A percentile compares a stretch with the other conserved stretches of the same genome.
Conservation (phyloP, 2,888 invertebrate species). For the Sthenelais limicola region DNA sequence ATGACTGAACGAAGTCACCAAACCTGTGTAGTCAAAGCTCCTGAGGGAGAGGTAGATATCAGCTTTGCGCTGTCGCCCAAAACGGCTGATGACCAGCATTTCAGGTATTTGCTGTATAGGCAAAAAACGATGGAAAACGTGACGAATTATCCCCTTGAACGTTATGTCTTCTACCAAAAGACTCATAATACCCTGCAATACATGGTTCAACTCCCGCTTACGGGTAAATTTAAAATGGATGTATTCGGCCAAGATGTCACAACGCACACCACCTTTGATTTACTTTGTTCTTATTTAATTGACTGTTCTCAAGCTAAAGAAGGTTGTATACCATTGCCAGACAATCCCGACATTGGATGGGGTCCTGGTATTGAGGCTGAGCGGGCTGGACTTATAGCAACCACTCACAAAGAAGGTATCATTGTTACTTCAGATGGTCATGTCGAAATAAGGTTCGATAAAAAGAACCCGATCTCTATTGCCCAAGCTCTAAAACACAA, state of each 20-base stretch:
- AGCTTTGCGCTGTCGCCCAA: slow-evolving; percentile 58
- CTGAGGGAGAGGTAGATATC: slow-evolving; percentile 63
- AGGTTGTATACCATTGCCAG: slow-evolving; percentile 64
- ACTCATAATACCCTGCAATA: slow-evolving; percentile 58
- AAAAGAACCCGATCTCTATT: slow-evolving; percentile 58
- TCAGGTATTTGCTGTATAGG: slow-evolving; percentile 65
- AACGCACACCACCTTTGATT: slow-evolving; percentile 63
- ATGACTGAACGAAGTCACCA: slow-evolving; percentile 56
- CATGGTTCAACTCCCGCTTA: slow-evolving; percentile 59
- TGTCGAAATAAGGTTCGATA: slow-evolving; percentile 63
- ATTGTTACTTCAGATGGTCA: slow-evolving; percentile 64
- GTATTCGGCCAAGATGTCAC: slow-evolving; percentile 63
- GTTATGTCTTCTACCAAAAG: slow-evolving; percentile 67
- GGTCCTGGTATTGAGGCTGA: slow-evolving; percentile 63
- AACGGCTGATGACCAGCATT: slow-evolving; percentile 58
- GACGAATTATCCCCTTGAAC: slow-evolving; percentile 58
- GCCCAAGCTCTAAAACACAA: slow-evolving; percentile 64
- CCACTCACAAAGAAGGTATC: slow-evolving; percentile 63
- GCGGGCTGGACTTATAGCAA: slow-evolving; percentile 61
- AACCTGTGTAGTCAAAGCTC: slow-evolving; percentile 57
- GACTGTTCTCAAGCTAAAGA: slow-evolving; percentile 59
- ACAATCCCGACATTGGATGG: slow-evolving; percentile 68
- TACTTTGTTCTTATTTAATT: slow-evolving; percentile 67
- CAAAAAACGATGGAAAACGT: slow-evolving; percentile 44
- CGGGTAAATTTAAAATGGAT: slow-evolving; percentile 68